These are phyloP conservation scores for Pecten maximus DNA, from an alignment of 2,888 invertebrate species.

Conservation along the genomic window DNA sequence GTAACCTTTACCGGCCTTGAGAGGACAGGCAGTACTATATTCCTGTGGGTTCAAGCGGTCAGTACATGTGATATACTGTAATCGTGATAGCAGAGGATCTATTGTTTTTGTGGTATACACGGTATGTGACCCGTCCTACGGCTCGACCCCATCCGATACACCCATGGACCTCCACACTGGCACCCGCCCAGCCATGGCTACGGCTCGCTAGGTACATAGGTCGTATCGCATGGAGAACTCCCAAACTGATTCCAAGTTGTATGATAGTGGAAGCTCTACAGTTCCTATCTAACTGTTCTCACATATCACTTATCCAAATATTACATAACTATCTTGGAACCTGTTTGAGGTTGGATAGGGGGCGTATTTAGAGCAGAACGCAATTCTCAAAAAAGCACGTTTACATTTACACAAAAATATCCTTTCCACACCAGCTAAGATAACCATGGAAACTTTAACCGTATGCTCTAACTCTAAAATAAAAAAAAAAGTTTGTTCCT, in stretches of 20 bases:
- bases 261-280: not conserved
- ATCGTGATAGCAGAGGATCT: not conserved
- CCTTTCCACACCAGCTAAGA: not conserved
- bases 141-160: not conserved
- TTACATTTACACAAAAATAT: not conserved
- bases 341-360: not conserved
- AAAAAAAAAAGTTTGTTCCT: no score
- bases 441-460: not conserved
- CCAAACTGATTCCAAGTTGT: not conserved
- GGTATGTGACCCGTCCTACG: not conserved
- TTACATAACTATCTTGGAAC: slow-evolving; percentile 16
- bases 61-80: slow-evolving; percentile 17
- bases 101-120: not conserved
- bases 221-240: not conserved
- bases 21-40: not conserved
- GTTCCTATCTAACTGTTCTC: not conserved
- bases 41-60: slow-evolving; percentile 27
- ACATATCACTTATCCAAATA: not conserved
- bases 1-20: not conserved
- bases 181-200: not conserved
- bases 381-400: not conserved
- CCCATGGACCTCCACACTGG: slow-evolving; percentile 23
- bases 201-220: not conserved
- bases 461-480: not conserved
- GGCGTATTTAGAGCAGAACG: not conserved